Percentiles rank a stretch among this genome's conserved stretches.
Conservation (phyloP, 1,140 invertebrate genomes). For the Pseudomyrmex pallidus region DNA sequence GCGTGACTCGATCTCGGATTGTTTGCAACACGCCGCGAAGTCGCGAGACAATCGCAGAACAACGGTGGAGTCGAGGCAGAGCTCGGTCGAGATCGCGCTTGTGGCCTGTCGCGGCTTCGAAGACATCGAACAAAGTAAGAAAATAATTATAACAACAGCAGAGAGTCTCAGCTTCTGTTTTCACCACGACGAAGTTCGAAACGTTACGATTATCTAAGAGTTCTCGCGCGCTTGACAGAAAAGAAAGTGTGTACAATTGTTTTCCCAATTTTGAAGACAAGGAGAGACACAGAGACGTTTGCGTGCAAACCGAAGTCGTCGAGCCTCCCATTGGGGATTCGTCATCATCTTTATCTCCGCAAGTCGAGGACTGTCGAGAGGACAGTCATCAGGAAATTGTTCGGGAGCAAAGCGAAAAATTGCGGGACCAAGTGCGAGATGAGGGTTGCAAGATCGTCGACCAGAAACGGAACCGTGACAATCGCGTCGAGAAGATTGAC, state of each 20-base stretch:
- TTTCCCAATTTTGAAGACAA: constrained; percentile 14
- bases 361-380: background rate
- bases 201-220: background rate
- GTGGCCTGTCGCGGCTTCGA: constrained; percentile 22
- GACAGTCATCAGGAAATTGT: background rate
- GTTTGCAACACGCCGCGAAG: background rate
- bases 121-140: constrained; percentile 24
- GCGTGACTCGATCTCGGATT: background rate
- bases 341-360: constrained; percentile 20
- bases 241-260: background rate
- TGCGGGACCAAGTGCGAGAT: background rate
- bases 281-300: constrained; percentile 17
- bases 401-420: constrained; percentile 5
- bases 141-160: background rate
- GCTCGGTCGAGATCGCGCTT: constrained; percentile 69
- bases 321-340: background rate
- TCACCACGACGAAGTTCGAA: too few relatives aligned
- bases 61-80: constrained; percentile 58
- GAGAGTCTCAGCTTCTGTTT: too few relatives aligned
- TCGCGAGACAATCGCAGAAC: background rate
- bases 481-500: constrained; percentile 18
- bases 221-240: background rate
- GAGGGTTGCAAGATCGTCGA: constrained; percentile 11
- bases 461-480: constrained; percentile 14
- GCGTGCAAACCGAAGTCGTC: constrained; percentile 36